phyloP scores from a whole-genome alignment of 2,888 invertebrate species.

The Melanostoma mellinum region DNA sequence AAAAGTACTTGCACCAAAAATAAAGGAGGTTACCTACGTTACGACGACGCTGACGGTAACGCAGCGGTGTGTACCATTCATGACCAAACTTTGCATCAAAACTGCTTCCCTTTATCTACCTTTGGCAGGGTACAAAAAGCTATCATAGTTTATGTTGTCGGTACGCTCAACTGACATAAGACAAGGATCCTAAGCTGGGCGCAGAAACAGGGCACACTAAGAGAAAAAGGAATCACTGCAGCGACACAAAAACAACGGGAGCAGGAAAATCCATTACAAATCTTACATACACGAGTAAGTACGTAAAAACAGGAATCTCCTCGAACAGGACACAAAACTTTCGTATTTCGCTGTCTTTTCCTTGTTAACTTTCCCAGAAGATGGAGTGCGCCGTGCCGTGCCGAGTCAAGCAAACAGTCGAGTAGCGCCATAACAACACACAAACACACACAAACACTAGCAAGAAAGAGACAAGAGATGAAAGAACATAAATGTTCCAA shows the following conservation, averaged over 20 bases:
- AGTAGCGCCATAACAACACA: conserved; percentile 15
- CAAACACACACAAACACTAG: neutral
- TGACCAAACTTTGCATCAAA: conserved; percentile 51
- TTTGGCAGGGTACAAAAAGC: conserved; percentile 26
- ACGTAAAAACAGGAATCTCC: conserved; percentile 19
- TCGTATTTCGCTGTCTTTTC: conserved; percentile 22
- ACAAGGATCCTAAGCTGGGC: conserved; percentile 52
- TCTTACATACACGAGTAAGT: conserved; percentile 34
- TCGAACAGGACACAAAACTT: conserved; percentile 64
- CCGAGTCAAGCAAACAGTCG: conserved; percentile 20
- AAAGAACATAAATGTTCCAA: conserved; percentile 36
- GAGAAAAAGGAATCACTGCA: conserved; percentile 16
- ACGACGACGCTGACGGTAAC: conserved; percentile 15
- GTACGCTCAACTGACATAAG: conserved; percentile 67
- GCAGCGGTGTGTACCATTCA: conserved; percentile 10
- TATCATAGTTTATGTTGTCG: conserved; percentile 62
- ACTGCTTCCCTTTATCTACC: conserved; percentile 34
- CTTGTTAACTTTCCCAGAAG: conserved; percentile 30
- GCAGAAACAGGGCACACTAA: conserved; percentile 7
- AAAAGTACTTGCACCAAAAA: conserved; percentile 57
- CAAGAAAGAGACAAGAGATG: neutral
- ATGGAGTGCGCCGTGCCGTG: neutral
- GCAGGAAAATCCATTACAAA: conserved; percentile 30
- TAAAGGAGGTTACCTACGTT: conserved; percentile 48
- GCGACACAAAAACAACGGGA: conserved; percentile 36